These are phyloP conservation scores for Mormyrops attenuatus DNA, from an alignment of 2,797 vertebrate species.

Conservation along the genomic window DNA sequence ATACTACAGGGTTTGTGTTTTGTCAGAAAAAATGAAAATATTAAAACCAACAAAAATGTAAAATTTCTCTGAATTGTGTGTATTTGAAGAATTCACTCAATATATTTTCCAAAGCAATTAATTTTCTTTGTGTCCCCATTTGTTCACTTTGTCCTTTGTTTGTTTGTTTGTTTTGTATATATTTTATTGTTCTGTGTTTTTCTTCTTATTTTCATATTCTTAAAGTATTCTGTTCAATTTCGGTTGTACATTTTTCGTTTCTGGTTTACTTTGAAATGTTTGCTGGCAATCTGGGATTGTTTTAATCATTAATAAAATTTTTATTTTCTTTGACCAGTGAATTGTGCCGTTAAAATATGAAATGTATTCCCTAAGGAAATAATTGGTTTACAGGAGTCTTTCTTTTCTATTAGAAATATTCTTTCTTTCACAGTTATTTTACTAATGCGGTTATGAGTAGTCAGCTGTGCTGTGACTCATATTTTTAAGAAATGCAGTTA, in stretches of 20 bases:
- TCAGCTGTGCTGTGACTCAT: conserved; percentile 7
- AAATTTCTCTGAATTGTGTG: conserved; percentile 49
- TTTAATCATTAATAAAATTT: conserved; percentile 76
- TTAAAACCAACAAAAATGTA: conserved; percentile 13
- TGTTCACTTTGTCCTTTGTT: conserved; percentile 34
- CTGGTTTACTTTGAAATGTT: conserved; percentile 59
- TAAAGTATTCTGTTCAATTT: conserved; percentile 63
- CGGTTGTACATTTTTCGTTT: conserved; percentile 56
- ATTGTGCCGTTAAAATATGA: background rate
- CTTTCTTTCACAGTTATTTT: background rate
- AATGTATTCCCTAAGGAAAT: conserved; percentile 3
- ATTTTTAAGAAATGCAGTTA: background rate
- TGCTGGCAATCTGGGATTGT: conserved; percentile 78
- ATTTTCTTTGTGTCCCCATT: conserved; percentile 46
- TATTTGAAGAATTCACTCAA: conserved; percentile 38
- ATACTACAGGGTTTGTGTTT: conserved; percentile 24
- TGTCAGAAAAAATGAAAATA: conserved; percentile 19
- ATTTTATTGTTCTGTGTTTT: conserved; percentile 58
- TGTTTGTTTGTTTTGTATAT: conserved; percentile 62
- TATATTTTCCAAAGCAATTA: conserved; percentile 46
- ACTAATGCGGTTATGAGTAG: conserved; percentile 3
- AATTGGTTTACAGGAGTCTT: background rate
- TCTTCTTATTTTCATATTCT: conserved; percentile 43
- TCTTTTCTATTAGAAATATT: background rate
- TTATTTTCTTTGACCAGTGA: conserved; percentile 53